Evolutionary conservation across 2,797 vertebrate species (phyloP).

Genomic region (Simalia tracyae): DNA sequence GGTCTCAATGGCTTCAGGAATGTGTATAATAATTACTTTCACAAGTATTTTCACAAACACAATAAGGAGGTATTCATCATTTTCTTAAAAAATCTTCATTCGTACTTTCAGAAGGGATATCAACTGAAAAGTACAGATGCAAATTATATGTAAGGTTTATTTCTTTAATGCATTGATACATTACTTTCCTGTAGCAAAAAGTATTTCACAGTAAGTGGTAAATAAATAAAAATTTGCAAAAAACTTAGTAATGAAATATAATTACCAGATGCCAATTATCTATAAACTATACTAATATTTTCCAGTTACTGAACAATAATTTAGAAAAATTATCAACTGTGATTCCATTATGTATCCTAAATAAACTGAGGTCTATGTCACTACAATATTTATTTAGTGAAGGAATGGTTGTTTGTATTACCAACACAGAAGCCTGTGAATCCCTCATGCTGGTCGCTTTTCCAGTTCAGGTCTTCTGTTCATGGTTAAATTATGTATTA

Average conservation of each 20-base stretch:
- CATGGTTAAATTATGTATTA: neutral
- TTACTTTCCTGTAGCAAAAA: neutral
- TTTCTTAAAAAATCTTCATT: neutral
- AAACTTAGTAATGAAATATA: neutral
- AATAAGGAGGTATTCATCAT: neutral
- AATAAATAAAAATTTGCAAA: neutral
- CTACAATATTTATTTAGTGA: neutral
- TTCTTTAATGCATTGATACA: neutral
- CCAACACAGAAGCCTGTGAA: neutral
- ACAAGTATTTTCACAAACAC: neutral
- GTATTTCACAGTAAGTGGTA: neutral
- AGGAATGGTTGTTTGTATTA: neutral
- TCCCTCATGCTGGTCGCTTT: slow-evolving; percentile 49
- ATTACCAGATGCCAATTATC: neutral
- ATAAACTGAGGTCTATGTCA: neutral
- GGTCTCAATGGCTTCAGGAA: neutral
- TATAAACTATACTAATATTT: neutral
- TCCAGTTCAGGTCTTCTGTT: neutral
- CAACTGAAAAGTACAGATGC: neutral
- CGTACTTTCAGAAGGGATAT: neutral
- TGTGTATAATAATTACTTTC: neutral
- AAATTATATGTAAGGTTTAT: neutral
- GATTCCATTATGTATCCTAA: no score
- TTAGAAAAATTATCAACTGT: neutral
- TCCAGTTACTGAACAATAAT: neutral